Evolutionary conservation across 2,888 invertebrate genomes (phyloP).

Genomic region (Cataglyphis livida): DNA sequence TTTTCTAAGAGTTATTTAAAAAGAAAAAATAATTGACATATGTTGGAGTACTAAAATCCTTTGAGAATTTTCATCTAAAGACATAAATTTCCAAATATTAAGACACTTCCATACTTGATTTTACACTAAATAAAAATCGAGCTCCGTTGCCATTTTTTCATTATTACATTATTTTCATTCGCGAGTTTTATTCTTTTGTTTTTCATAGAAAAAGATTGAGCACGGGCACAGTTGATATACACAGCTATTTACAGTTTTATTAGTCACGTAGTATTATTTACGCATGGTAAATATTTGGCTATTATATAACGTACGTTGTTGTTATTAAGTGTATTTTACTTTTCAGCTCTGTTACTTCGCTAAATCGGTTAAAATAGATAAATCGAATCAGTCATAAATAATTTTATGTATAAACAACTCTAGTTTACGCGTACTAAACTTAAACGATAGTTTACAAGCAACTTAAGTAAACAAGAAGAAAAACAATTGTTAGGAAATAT

Average conservation of each 20-base stretch:
- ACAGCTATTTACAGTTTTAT: constrained; percentile 34
- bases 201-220: neutral
- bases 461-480: neutral
- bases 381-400: neutral
- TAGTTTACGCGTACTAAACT: neutral
- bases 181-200: neutral
- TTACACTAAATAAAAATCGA: neutral
- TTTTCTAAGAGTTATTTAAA: neutral
- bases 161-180: neutral
- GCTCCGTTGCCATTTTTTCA: neutral
- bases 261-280: constrained; percentile 22
- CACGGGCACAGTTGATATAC: neutral
- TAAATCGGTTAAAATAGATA: neutral
- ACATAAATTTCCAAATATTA: neutral
- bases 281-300: constrained; percentile 13
- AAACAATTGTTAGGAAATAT: neutral
- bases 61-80: neutral
- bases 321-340: constrained; percentile 37
- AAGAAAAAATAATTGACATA: neutral
- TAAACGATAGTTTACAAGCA: neutral
- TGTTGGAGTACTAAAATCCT: neutral
- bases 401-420: constrained; percentile 28
- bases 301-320: constrained; percentile 18
- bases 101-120: neutral
- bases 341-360: constrained; percentile 20